phyloP scores from a whole-genome alignment of 2,888 invertebrate species.

The Zele albiditarsus region DNA sequence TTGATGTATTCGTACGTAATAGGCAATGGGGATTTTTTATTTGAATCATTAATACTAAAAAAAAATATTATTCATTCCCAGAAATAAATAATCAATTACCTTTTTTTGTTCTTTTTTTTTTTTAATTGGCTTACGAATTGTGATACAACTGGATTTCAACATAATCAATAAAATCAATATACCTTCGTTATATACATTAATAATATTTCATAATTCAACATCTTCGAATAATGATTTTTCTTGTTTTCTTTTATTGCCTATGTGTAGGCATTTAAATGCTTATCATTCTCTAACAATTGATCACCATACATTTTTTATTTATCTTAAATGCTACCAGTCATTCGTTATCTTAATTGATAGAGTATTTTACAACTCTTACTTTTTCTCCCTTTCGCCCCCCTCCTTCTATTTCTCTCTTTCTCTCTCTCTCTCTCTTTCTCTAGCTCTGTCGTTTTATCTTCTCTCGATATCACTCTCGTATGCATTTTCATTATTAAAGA shows the following conservation, averaged over 20 bases:
- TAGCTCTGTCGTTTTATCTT: background rate
- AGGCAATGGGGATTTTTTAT: background rate
- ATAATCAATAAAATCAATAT: slow-evolving; percentile 57
- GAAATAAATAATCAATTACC: slow-evolving; percentile 53
- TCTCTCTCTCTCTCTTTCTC: background rate
- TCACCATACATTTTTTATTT: slow-evolving; percentile 55
- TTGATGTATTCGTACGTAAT: background rate
- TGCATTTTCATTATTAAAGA: slow-evolving; percentile 14
- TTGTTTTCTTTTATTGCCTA: slow-evolving; percentile 26
- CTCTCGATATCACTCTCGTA: background rate
- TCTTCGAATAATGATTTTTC: slow-evolving; percentile 53
- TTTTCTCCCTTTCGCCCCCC: background rate
- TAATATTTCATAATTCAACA: slow-evolving; percentile 58
- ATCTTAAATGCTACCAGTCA: slow-evolving; percentile 58
- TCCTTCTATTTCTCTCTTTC: background rate
- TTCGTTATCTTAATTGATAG: slow-evolving; percentile 48
- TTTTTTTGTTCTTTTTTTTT: slow-evolving; percentile 27
- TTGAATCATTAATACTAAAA: background rate
- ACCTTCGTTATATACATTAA: slow-evolving; percentile 58
- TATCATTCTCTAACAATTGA: slow-evolving; percentile 58
- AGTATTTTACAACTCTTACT: slow-evolving; percentile 22
- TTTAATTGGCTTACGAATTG: slow-evolving; percentile 63
- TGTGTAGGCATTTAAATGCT: slow-evolving; percentile 41
- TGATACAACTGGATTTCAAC: slow-evolving; percentile 62
- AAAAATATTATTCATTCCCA: slow-evolving; percentile 47